Base-by-base conservation (phyloP, 2,113 vertebrate genomes). In the Dipodomys merriami region DNA sequence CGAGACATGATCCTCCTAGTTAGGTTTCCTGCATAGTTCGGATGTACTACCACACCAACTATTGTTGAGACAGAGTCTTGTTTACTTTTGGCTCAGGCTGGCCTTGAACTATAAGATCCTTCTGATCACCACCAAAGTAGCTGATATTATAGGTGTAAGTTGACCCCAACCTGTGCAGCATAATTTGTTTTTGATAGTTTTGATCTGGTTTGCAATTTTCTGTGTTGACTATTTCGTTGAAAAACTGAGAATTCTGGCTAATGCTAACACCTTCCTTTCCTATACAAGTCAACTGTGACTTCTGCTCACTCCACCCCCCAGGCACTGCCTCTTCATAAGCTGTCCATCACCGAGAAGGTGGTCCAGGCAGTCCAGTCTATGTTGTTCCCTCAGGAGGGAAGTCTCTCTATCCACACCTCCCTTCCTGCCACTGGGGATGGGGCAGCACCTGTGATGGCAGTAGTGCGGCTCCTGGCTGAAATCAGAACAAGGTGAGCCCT, bases 351-450 rank as follows among this genome's bases (percentile, higher is more conserved):
- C 97, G 99, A 99, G 98, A 99, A 99, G 98, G 99, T 99, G 93
- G 99, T 99, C 86, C 99, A 99, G 97, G 99, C 99, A 69, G 99
- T 99, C 97, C 99, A 99, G 98, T 99, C 99, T 97, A 99, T 99
- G 99, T 98, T 99, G 97, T 98, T 99, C 91, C 99, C 99, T 98
- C 99, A 99, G 97, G 99, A 99, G 98, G 99, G 99, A 97, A 99
- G 99, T 98, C 99, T 99, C 93, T 99, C 99, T 96, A 99, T 99
- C 98, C 99, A 99, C 96, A 99, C 99, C 84, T 99, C 99, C 81
- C 98, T 99, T 94, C 99, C 99, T 96, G 99, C 99, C 97, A 99
- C 99, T 96, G 99, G 99, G 97, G 99, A 99, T 96, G 99, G 99
- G 93, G 99, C 99, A 96, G 99, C 99, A 95, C 99, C 99, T 68